A percentile compares a stretch with the other conserved stretches of the same genome.
Conservation (phyloP, 2,888 invertebrate genomes). For the Parapristionchus giblindavisi region DNA sequence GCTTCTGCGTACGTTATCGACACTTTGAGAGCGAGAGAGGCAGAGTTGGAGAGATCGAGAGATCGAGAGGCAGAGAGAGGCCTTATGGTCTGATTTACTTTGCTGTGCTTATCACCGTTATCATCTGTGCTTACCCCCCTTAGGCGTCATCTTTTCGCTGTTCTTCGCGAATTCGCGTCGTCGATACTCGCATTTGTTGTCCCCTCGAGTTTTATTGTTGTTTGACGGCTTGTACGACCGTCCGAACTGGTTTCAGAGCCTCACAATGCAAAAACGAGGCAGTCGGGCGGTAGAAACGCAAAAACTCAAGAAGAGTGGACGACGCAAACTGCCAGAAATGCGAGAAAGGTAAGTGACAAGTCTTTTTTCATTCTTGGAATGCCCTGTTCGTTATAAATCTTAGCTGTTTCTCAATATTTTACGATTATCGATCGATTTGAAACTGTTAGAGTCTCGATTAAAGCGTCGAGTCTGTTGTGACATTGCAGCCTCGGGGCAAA, state of each 20-base stretch:
- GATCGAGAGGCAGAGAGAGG: neutral
- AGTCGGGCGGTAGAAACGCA: constrained; percentile 59
- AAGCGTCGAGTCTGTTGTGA: too few relatives aligned
- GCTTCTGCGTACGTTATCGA: constrained; percentile 22
- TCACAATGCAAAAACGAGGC: constrained; percentile 62
- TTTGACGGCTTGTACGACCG: neutral
- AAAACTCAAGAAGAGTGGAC: constrained; percentile 56
- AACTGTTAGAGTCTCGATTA: too few relatives aligned
- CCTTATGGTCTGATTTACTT: neutral
- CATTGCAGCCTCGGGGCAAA: too few relatives aligned
- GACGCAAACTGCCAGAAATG: constrained; percentile 19
- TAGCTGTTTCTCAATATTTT: too few relatives aligned
- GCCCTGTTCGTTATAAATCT: too few relatives aligned
- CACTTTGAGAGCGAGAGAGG: too few relatives aligned
- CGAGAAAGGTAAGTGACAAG: constrained; percentile 8
- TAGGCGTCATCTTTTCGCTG: neutral
- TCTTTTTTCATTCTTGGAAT: neutral
- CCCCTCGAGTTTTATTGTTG: neutral
- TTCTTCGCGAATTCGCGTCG: neutral
- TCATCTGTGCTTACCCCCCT: neutral
- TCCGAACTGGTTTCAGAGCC: neutral
- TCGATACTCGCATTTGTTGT: neutral
- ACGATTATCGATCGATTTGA: too few relatives aligned
- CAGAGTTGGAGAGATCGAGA: too few relatives aligned
- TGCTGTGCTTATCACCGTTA: neutral